Conservation (phyloP, 2,888 invertebrate genomes). For the Spodoptera exigua region DNA sequence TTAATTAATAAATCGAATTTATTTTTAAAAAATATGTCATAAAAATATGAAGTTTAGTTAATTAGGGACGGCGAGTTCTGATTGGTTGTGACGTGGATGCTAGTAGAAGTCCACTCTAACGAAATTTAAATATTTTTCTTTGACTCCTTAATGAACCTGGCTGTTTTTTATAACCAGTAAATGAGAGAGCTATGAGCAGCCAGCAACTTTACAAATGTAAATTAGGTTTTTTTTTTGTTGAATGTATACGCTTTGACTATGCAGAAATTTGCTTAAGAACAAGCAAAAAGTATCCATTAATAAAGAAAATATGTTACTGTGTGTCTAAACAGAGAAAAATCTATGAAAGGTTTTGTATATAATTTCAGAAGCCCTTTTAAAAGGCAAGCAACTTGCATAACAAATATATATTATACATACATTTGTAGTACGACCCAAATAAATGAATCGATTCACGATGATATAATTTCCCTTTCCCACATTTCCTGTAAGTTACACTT, state of each 20-base stretch:
- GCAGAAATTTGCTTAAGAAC: no score
- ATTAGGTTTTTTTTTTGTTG: no score
- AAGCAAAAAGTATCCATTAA: no score
- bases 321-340: no score
- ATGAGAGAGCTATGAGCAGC: no score
- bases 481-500: constrained; percentile 25
- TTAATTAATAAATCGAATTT: constrained; percentile 9
- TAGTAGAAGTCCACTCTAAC: constrained; percentile 13
- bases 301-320: no score
- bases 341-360: no score
- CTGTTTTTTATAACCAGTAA: constrained; percentile 17
- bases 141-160: constrained; percentile 33
- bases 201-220: no score
- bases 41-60: constrained; percentile 18
- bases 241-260: no score
- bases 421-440: constrained; percentile 2
- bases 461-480: constrained; percentile 11
- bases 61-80: constrained; percentile 16
- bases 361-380: no score
- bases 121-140: constrained; percentile 23
- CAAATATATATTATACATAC: no score
- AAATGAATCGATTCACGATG: background rate
- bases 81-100: constrained; percentile 24
- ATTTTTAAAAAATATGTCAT: constrained; percentile 10
- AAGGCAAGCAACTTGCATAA: no score